phyloP scores from a whole-genome alignment of 2,113 vertebrate genomes.

The Platysternon megacephalum region DNA sequence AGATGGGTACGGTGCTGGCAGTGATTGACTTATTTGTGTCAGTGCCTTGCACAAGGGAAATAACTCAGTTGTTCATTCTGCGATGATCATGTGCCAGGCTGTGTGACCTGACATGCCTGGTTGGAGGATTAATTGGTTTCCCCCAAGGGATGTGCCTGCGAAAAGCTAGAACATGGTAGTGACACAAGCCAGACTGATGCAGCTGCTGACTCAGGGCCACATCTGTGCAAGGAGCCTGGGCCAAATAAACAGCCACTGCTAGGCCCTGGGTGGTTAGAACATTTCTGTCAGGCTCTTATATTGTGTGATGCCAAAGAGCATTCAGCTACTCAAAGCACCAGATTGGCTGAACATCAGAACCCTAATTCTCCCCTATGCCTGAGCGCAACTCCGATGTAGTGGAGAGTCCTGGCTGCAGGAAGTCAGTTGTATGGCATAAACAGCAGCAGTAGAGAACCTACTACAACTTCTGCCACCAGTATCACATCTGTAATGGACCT shows the following conservation, averaged over 20 bases:
- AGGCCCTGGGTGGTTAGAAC: background rate
- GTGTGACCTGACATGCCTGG: fast-evolving
- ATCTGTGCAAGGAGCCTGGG: background rate
- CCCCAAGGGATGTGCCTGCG: fast-evolving
- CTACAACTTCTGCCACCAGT: background rate
- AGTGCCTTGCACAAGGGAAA: background rate
- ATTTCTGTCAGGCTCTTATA: background rate
- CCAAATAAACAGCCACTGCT: background rate
- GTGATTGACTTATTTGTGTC: constrained; percentile 6
- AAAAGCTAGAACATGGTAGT: background rate
- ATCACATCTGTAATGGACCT: background rate
- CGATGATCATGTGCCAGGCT: background rate
- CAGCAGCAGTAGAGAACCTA: background rate
- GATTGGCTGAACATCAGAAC: background rate
- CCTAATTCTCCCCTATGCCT: background rate
- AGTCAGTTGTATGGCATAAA: background rate
- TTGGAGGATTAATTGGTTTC: background rate
- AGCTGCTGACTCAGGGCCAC: background rate
- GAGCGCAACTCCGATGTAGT: fast-evolving
- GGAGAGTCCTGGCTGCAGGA: background rate
- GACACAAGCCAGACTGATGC: background rate
- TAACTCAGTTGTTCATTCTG: background rate
- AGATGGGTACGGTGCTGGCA: background rate
- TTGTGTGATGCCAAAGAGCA: background rate
- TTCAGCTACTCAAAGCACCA: background rate